Evolutionary conservation across 2,888 invertebrate genomes (phyloP), one percentile per base, ranked within the genome.

Genomic region (Antheraea assamensis): DNA sequence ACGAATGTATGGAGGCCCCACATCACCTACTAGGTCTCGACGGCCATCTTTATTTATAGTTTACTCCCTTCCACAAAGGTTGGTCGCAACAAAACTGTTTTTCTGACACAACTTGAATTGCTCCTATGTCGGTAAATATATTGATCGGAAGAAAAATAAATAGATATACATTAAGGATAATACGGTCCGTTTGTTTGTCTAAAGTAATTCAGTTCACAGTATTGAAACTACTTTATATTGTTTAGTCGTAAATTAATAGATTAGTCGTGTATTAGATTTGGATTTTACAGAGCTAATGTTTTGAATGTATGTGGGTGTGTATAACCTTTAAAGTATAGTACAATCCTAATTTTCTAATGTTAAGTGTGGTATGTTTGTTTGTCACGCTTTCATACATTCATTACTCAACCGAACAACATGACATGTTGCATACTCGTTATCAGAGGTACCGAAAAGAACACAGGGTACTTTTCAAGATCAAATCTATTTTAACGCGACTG

Each of bases 21-120:
- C 76, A 75, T 74, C 77, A 79, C n/a, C 19, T 75, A 75, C 79
- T 81, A 79, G 77, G 81, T 80, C 79, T 80, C 78, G 31, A 68
- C 79, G 84, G 80, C 80, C 81, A 79, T 79, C 81, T 79, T 86
- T 83, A 85, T 84, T 86, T 85, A 85, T 85, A 75, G 80, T 80
- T 77, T 80, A 79, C 80, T 82, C 76, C 74, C 72, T 24, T 71
- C 73, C 75, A 79, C 75, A 80, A 79, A 78, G 82, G 75, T 74
- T 75, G 80, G 77, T 72, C 58, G 68, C 66, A 74, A 74, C 49
- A 0, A 64, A 61, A 30, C 19, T 76, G 71, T 42, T 72, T 70
- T 58, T 71, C 21, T 58, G 35, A 70, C 42, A 64, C 68, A 42
- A 31, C 47, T 52, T 71, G 73, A 71, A 42, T 75, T 72, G 73